Percentiles rank a stretch among this genome's conserved stretches.
These are phyloP conservation scores for Schizaphis graminum DNA, from an alignment of 2,888 invertebrate species.

Conservation along the genomic window DNA sequence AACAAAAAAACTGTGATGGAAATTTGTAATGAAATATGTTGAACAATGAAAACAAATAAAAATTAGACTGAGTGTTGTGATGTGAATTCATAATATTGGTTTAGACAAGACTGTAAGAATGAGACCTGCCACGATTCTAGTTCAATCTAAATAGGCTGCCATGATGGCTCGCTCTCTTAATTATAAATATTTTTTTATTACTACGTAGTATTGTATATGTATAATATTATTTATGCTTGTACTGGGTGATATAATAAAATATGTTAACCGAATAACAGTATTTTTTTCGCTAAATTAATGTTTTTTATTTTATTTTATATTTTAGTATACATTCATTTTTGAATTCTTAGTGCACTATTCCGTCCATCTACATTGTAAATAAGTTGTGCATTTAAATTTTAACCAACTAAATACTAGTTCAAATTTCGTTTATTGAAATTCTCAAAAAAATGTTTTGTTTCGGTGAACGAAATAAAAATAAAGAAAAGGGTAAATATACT, in stretches of 20 bases:
- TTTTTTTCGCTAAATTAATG: neutral
- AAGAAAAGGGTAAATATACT: neutral
- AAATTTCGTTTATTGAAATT: neutral
- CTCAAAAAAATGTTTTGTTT: neutral
- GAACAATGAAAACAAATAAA: neutral
- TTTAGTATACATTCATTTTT: neutral
- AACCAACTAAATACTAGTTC: neutral
- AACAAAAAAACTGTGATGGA: neutral
- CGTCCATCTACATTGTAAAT: neutral
- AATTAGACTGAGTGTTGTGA: neutral
- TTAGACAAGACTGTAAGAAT: neutral
- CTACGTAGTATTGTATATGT: neutral
- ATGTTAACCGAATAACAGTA: neutral
- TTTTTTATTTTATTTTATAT: neutral
- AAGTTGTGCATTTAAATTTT: neutral
- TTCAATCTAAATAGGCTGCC: neutral
- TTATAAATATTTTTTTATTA: neutral
- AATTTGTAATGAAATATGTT: neutral
- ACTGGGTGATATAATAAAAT: neutral
- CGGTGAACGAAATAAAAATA: neutral
- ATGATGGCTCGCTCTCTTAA: neutral
- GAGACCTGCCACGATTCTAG: neutral
- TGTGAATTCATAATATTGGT: neutral
- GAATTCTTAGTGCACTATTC: neutral
- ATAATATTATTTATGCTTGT: neutral